phyloP scores from a whole-genome alignment of 2,797 vertebrate genomes.

The Malacoraja senta region DNA sequence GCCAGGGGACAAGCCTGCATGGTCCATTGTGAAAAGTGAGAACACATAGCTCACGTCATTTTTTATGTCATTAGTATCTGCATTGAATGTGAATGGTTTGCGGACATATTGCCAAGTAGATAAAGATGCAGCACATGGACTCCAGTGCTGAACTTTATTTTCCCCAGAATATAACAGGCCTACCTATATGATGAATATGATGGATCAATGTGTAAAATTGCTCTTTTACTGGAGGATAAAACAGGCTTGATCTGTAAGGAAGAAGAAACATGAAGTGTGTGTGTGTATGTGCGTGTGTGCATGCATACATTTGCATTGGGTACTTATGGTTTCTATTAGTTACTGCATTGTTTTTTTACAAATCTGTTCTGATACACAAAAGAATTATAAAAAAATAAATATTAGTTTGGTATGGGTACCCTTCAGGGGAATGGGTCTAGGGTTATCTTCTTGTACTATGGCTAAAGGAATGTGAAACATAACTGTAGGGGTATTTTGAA shows the following conservation, averaged over 20 bases:
- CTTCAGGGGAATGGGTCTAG: conserved; percentile 8
- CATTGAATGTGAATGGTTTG: neutral
- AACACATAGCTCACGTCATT: neutral
- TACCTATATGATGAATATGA: neutral
- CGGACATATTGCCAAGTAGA: neutral
- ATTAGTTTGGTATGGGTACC: neutral
- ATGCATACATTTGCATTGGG: neutral
- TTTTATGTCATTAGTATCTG: neutral
- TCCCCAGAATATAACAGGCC: neutral
- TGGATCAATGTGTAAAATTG: neutral
- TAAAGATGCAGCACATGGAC: neutral
- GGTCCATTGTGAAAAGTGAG: neutral
- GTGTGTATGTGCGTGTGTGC: too few species aligned
- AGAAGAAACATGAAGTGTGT: neutral
- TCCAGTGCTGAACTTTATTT: neutral
- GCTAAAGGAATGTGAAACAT: neutral
- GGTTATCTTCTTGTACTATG: neutral
- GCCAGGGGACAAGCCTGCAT: neutral
- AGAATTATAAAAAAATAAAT: neutral
- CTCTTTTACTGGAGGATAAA: neutral
- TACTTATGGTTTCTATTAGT: neutral
- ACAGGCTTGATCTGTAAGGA: neutral
- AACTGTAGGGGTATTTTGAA: neutral
- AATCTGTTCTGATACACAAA: neutral
- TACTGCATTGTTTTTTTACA: neutral